These are phyloP conservation scores for Caenorhabditis sp. DNA, from an alignment of 2,888 invertebrate genomes.

Conservation along the genomic window DNA sequence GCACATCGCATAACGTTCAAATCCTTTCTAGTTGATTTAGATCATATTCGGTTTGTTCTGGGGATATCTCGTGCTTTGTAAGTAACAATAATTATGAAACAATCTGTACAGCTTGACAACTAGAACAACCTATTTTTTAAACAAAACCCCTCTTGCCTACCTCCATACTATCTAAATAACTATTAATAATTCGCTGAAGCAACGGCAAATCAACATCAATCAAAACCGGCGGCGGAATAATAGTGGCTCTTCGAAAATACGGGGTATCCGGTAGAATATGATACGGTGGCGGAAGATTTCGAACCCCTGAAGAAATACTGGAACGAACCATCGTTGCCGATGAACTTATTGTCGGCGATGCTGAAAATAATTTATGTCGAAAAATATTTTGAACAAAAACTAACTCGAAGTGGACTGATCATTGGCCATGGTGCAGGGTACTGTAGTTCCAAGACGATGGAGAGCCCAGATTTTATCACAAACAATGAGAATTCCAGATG, in stretches of 20 bases:
- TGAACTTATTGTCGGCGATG: neutral
- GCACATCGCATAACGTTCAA: no score
- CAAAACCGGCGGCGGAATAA: slow-evolving; percentile 37
- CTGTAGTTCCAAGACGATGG: neutral
- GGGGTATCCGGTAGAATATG: slow-evolving; percentile 50
- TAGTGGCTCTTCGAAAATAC: slow-evolving; percentile 42
- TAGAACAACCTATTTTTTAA: no score
- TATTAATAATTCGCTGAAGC: slow-evolving; percentile 37
- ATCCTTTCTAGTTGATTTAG: no score
- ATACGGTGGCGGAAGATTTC: slow-evolving; percentile 43
- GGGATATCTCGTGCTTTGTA: no score
- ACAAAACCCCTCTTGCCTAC: no score
- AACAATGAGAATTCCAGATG: neutral
- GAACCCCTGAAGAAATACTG: slow-evolving; percentile 8
- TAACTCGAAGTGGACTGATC: neutral
- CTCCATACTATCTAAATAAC: slow-evolving; percentile 41
- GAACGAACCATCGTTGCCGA: neutral
- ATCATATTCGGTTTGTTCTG: no score
- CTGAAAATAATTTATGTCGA: neutral
- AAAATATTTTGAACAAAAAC: neutral
- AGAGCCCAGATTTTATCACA: neutral
- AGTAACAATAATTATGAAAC: no score
- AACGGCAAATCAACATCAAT: slow-evolving; percentile 1
- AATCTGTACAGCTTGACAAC: no score
- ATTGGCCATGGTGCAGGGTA: neutral